Evolutionary conservation across 2,113 vertebrate genomes (phyloP).

Genomic region (Colinus virginianus): DNA sequence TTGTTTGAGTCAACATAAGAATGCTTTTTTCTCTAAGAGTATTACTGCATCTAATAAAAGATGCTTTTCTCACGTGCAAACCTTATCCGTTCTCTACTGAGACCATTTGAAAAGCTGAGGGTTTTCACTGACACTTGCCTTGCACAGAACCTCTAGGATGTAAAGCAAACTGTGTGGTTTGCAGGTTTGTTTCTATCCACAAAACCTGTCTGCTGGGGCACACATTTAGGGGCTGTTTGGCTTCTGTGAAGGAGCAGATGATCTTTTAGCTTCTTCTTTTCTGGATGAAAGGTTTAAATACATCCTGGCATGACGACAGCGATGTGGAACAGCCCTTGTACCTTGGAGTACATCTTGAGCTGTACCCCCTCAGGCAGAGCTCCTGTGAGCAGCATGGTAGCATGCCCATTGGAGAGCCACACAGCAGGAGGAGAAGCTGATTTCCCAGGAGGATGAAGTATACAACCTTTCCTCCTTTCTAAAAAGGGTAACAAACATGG

Average conservation of each 20-base stretch:
- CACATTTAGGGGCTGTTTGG: neutral
- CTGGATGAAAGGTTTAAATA: neutral
- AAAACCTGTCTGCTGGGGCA: too few species aligned
- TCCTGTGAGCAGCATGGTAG: too few species aligned
- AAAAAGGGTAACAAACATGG: rapidly evolving
- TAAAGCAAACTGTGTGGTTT: neutral
- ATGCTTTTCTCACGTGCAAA: neutral
- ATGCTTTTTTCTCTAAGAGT: neutral
- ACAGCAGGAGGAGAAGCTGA: rapidly evolving
- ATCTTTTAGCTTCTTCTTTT: neutral
- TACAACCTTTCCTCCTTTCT: neutral
- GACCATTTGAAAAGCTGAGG: neutral
- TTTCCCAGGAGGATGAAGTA: neutral
- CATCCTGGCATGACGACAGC: neutral
- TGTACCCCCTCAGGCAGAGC: neutral
- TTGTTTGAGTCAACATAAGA: neutral
- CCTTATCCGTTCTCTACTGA: neutral
- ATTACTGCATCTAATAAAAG: neutral
- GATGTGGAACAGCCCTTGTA: neutral
- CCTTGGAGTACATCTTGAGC: neutral
- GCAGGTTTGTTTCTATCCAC: neutral
- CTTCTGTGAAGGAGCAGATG: neutral
- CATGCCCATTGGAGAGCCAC: neutral
- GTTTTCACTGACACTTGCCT: neutral
- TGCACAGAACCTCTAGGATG: neutral